phyloP scores from a whole-genome alignment of 2,113 vertebrate species.

The Scytalopus superciliaris region DNA sequence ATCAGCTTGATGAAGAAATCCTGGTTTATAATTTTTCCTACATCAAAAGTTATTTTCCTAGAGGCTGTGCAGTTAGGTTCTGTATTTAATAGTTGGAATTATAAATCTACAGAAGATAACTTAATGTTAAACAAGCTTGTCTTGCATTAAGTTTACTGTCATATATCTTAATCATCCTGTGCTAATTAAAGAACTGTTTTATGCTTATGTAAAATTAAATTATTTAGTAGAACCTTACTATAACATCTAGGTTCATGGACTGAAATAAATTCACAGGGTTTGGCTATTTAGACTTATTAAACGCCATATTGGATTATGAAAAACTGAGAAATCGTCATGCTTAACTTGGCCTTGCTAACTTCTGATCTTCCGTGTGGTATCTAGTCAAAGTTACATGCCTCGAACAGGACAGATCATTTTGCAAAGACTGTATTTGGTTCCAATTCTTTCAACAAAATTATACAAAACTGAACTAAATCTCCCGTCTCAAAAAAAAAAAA shows the following conservation, averaged over 20 bases:
- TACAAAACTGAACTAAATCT: not conserved
- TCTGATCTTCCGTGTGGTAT: not conserved
- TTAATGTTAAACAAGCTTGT: not conserved
- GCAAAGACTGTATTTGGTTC: not conserved
- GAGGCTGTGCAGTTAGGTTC: not conserved
- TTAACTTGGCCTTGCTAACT: not conserved
- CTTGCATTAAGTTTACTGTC: not conserved
- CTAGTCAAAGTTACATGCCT: not conserved
- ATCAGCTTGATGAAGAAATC: not conserved
- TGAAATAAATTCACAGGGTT: not conserved
- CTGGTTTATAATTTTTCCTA: not conserved
- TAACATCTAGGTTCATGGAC: not conserved
- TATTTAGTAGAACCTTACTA: not conserved
- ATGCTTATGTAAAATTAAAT: not conserved
- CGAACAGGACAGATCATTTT: not conserved
- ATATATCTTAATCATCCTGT: not conserved
- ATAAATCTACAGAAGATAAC: not conserved
- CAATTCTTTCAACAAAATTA: not conserved
- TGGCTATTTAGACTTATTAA: not conserved
- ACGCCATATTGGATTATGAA: not conserved
- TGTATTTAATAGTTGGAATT: not conserved
- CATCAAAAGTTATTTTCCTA: not conserved
- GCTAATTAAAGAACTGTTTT: not conserved
- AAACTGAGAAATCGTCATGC: not conserved
- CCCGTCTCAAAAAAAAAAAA: accelerated